A percentile compares a stretch with the other conserved stretches of the same genome.
Evolutionary conservation across 2,113 vertebrate species (phyloP).

Genomic region (Arenaria interpres): DNA sequence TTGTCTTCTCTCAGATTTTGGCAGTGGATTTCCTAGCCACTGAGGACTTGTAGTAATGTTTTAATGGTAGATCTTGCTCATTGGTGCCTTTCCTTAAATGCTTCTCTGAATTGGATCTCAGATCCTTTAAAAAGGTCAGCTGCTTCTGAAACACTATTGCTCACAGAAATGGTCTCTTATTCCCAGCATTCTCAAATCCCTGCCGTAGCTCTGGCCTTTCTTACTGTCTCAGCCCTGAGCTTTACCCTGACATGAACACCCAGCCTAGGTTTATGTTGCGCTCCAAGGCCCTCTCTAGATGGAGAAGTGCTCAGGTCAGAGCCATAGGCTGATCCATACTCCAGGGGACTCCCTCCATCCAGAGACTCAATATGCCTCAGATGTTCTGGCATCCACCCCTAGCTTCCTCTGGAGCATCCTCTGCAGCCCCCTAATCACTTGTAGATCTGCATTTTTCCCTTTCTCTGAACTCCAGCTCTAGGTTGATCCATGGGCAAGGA

Average conservation of each 20-base stretch:
- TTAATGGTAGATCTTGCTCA: neutral
- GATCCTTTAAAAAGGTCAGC: neutral
- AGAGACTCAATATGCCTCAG: neutral
- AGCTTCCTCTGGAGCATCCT: neutral
- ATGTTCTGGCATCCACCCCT: neutral
- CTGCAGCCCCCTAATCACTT: neutral
- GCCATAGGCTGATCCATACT: neutral
- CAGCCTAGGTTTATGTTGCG: neutral
- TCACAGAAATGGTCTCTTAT: neutral
- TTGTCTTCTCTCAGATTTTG: neutral
- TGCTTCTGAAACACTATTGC: neutral
- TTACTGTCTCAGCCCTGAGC: neutral
- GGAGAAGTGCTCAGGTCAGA: neutral
- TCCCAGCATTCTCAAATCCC: neutral
- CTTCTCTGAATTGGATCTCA: neutral
- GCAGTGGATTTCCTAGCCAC: neutral
- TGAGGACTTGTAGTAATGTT: neutral
- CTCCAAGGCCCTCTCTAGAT: neutral
- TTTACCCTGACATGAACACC: fast-evolving
- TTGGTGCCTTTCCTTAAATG: neutral
- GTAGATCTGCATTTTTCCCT: neutral
- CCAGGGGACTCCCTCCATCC: neutral
- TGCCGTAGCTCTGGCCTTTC: neutral
- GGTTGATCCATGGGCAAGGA: neutral
- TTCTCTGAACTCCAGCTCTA: neutral